Conservation (phyloP, 1,140 invertebrate genomes). For the Heliconius hermathena region DNA sequence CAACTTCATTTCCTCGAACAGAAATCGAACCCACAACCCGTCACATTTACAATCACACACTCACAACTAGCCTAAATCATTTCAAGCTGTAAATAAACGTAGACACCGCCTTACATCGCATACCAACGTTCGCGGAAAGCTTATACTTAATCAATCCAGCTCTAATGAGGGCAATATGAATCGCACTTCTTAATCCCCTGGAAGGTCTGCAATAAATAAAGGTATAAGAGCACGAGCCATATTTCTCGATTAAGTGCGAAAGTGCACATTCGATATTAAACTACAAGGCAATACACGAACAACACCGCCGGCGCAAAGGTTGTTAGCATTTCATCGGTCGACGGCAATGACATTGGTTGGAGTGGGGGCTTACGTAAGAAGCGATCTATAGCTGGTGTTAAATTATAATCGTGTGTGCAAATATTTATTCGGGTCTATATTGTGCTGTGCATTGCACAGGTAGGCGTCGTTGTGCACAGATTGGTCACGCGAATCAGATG, state of each 20-base stretch:
- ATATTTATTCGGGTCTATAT: conserved; percentile 40
- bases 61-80: background rate
- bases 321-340: conserved; percentile 39
- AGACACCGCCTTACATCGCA: conserved; percentile 3
- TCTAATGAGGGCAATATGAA: conserved; percentile 76
- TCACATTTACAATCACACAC: too few species aligned
- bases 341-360: conserved; percentile 33
- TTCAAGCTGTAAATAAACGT: background rate
- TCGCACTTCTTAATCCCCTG: conserved; percentile 71
- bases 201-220: conserved; percentile 73
- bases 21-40: too few species aligned
- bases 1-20: too few species aligned
- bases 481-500: conserved; percentile 78
- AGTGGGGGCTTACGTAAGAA: conserved; percentile 25
- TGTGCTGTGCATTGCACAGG: conserved; percentile 41
- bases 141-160: conserved; percentile 65
- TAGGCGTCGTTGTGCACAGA: conserved; percentile 70
- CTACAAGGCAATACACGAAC: conserved; percentile 28
- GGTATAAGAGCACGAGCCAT: conserved; percentile 74
- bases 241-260: conserved; percentile 81
- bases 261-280: conserved; percentile 50
- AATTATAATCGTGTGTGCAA: conserved; percentile 37
- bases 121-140: conserved; percentile 30
- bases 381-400: conserved; percentile 33
- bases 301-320: conserved; percentile 28